Conservation (phyloP, 92 coral and sea anemone species). For the Porites divaricata region DNA sequence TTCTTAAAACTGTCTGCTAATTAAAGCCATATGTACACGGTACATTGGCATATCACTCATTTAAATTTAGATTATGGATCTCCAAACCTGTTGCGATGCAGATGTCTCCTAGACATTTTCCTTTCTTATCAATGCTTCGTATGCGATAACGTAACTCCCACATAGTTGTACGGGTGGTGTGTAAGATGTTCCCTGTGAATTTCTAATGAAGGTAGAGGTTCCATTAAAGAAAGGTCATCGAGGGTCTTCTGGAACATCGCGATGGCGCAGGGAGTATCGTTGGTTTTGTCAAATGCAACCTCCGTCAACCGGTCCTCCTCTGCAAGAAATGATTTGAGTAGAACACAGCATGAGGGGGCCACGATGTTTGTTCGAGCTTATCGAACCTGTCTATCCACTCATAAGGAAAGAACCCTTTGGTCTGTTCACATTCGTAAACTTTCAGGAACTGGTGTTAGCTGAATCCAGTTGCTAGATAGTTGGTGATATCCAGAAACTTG, state of each 20-base stretch:
- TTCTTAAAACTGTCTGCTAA: background rate
- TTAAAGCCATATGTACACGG: background rate
- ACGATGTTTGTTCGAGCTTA: too few species aligned
- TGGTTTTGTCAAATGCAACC: background rate
- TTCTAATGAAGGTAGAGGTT: background rate
- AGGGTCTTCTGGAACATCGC: background rate
- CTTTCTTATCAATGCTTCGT: background rate
- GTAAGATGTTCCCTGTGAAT: background rate
- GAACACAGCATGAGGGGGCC: too few species aligned
- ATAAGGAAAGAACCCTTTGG: slow-evolving; percentile 19
- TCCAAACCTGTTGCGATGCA: too few species aligned
- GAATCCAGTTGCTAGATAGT: slow-evolving; percentile 45
- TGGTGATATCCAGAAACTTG: slow-evolving; percentile 49
- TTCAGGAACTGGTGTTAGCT: slow-evolving; percentile 32
- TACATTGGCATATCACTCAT: background rate
- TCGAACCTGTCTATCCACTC: too few species aligned
- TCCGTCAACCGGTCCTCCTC: background rate
- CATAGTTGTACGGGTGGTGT: background rate
- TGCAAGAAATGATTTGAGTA: background rate
- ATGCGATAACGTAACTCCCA: background rate
- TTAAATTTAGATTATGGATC: background rate
- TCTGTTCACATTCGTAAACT: slow-evolving; percentile 35
- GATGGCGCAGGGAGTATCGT: background rate
- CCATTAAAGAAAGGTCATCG: too few species aligned
- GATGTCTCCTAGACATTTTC: too few species aligned